Conservation (phyloP, 2,888 invertebrate species). For the Crepidodera aurea region DNA sequence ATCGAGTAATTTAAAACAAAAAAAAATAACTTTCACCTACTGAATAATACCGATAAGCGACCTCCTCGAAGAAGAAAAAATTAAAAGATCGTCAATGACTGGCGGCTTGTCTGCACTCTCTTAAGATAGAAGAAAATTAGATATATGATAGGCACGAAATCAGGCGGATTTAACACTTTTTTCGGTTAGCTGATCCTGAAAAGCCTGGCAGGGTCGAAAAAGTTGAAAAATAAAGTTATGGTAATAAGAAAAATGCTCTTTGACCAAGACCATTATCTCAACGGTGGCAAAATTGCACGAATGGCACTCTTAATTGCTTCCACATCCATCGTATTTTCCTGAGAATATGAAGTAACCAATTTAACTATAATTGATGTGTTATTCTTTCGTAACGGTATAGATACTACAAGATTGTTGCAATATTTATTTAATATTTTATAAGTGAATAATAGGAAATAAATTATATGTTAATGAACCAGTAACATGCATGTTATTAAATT, state of each 20-base stretch:
- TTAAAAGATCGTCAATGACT: slow-evolving; percentile 23
- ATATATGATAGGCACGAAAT: too few relatives aligned
- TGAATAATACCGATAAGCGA: slow-evolving; percentile 21
- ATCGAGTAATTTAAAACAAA: slow-evolving; percentile 11
- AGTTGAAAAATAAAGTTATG: too few relatives aligned
- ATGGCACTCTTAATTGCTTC: too few relatives aligned
- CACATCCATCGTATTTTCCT: too few relatives aligned
- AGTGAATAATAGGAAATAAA: slow-evolving; percentile 17
- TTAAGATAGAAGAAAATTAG: too few relatives aligned
- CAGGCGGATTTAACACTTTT: too few relatives aligned
- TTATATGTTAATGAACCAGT: slow-evolving; percentile 1
- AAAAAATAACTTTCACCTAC: slow-evolving; percentile 21
- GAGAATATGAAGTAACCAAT: too few relatives aligned
- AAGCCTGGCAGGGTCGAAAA: too few relatives aligned
- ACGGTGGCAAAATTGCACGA: too few relatives aligned
- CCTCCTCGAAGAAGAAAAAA: slow-evolving; percentile 24
- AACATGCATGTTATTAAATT: slow-evolving; percentile 11
- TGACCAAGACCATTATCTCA: too few relatives aligned
- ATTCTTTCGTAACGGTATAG: not conserved
- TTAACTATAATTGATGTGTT: not conserved
- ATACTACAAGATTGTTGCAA: not conserved
- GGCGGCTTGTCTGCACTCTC: not conserved
- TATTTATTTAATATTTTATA: slow-evolving; percentile 8
- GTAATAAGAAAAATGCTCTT: too few relatives aligned
- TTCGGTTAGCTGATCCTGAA: too few relatives aligned